Base-by-base conservation (phyloP, 2,888 invertebrate species). In the Smittia aterrima region DNA sequence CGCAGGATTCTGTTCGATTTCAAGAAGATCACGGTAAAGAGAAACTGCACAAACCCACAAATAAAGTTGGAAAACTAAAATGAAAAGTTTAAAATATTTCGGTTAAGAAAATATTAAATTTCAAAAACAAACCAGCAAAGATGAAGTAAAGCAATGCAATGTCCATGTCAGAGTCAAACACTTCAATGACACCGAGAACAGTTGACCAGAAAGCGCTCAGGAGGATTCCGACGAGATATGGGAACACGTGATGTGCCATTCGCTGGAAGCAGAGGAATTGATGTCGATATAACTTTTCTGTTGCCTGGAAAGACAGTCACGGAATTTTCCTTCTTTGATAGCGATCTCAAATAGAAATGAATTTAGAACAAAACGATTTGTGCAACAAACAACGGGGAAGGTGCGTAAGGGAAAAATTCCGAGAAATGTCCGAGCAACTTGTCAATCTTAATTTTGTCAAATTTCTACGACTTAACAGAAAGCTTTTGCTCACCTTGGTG, bases 11-110 rank as follows among this genome's bases (percentile, higher is more conserved):
- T 18, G 18, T 62, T 72, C 72, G 22, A 24, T 25, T 24, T 72
- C 72, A 6, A 72, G 11, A 4, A 72, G 62, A 40, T 72, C 72
- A 1, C 72, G 58, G 24, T 74, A 74, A 13, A 74, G 47, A 2
- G 74, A 74, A 24, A 47, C 40, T 18, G 74, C 64, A 53, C 74
- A 74, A n/a, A 74, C 27, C 74, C 74, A 74, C 24, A 74, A 58
- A 32, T 74, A 74, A 2, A 74, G 3, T 66, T 74, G 74, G 0
- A 74, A 66, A 11, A 11, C 74, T 74, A 3, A 41, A 64, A 32
- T 6, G 4, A 62, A 24, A 47, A 3, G 47, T 47, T 2, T 25
- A 27, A 66, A n/a, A n/a, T n/a, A n/a, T n/a, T n/a, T n/a, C n/a
- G 25, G 24, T 13, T 16, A 22, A 3, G n/a, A 70, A 70, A 70